phyloP scores from a whole-genome alignment of 1,140 invertebrate species.

The Pseudomyrmex cubaensis region DNA sequence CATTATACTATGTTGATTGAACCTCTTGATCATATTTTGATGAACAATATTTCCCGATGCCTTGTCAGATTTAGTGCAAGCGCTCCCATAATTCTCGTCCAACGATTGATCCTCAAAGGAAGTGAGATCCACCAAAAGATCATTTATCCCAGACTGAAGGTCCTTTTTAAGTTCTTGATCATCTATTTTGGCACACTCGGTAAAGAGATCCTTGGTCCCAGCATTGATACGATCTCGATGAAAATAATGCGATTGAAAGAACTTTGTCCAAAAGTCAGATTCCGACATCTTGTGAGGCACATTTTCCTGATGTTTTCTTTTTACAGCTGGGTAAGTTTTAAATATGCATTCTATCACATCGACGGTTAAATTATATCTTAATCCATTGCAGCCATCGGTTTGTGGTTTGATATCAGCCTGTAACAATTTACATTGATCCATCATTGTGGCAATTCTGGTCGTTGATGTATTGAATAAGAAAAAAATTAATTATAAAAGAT shows the following conservation, averaged over 20 bases:
- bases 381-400: constrained; percentile 98
- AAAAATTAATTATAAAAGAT: constrained; percentile 21
- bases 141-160: constrained; percentile 90
- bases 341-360: constrained; percentile 99
- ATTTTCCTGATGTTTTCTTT: constrained; percentile 98
- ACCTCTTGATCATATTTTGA: constrained; percentile 96
- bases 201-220: constrained; percentile 96
- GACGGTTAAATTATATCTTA: constrained; percentile 98
- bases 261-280: constrained; percentile 99
- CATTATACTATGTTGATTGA: constrained; percentile 99
- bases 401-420: constrained; percentile 98
- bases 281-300: constrained; percentile 98
- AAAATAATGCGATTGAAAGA: constrained; percentile 99
- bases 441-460: background rate
- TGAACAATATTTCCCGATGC: constrained; percentile 91
- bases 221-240: constrained; percentile 97
- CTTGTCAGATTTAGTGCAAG: constrained; percentile 86
- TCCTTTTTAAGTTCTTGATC: constrained; percentile 94
- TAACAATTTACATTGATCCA: constrained; percentile 61
- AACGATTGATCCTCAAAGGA: constrained; percentile 91
- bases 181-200: constrained; percentile 98
- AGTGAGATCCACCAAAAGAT: constrained; percentile 93
- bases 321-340: constrained; percentile 99
- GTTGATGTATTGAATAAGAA: constrained; percentile 19
- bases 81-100: constrained; percentile 89